These are phyloP conservation scores for Smutsia temminckii DNA, from an alignment of 2,797 vertebrate species.

Conservation along the genomic window DNA sequence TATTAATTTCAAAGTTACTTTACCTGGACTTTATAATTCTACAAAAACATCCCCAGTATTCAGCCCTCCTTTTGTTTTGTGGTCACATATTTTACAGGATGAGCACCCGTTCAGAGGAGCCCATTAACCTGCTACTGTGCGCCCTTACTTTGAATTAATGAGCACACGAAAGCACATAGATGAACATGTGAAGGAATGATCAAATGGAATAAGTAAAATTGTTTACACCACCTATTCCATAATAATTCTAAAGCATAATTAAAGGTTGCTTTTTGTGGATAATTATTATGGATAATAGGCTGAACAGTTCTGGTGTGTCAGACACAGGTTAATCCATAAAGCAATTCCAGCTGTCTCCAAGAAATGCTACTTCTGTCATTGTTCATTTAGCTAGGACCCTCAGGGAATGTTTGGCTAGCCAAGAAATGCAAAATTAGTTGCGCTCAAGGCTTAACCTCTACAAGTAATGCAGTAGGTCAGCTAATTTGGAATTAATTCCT, in stretches of 20 bases:
- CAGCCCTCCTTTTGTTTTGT: background rate
- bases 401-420: background rate
- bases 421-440: background rate
- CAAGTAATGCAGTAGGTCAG: background rate
- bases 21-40: background rate
- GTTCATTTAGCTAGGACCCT: background rate
- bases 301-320: background rate
- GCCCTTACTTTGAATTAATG: constrained; percentile 22
- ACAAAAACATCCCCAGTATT: background rate
- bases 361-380: background rate
- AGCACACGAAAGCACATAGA: background rate
- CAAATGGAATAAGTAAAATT: background rate
- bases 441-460: background rate
- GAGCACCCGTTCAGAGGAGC: background rate
- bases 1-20: background rate
- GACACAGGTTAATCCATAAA: background rate
- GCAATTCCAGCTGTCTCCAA: background rate
- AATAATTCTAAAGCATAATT: background rate
- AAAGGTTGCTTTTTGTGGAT: background rate
- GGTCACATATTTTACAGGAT: background rate
- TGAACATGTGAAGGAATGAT: background rate
- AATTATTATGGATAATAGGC: background rate
- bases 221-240: background rate
- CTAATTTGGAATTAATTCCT: background rate
- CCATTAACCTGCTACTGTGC: background rate